phyloP scores from a whole-genome alignment of 2,113 vertebrate species.

The Trogon surrucura region DNA sequence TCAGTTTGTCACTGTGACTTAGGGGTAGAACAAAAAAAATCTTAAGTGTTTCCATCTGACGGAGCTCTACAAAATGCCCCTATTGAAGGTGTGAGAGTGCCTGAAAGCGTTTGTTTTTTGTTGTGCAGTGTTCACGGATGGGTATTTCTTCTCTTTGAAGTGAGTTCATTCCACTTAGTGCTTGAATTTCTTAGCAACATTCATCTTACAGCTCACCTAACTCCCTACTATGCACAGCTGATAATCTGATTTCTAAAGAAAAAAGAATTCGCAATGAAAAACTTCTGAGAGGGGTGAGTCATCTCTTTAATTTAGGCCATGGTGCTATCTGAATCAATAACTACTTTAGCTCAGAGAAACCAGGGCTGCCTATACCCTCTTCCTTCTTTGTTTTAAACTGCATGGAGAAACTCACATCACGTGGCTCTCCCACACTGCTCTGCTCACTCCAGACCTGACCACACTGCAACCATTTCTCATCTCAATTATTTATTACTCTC shows the following conservation, averaged over 20 bases:
- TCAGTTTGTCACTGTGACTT: neutral
- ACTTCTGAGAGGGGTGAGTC: neutral
- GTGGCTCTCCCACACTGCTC: neutral
- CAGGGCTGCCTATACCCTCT: neutral
- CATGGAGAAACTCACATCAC: neutral
- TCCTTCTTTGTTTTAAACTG: neutral
- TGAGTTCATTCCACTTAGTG: neutral
- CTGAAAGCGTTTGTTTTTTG: neutral
- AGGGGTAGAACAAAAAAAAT: neutral
- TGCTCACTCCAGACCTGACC: neutral
- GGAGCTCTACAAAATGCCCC: neutral
- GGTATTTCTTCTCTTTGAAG: neutral
- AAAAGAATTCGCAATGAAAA: neutral
- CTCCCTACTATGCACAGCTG: neutral
- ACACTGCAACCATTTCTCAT: neutral
- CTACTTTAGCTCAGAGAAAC: neutral
- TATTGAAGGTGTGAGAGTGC: neutral
- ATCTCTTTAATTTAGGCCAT: constrained; percentile 11
- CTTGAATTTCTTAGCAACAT: neutral
- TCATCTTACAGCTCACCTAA: neutral
- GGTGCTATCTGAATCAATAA: neutral
- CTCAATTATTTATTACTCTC: neutral
- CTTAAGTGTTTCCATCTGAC: neutral
- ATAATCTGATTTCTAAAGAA: neutral
- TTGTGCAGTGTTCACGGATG: neutral